phyloP scores from a whole-genome alignment of 1,140 invertebrate species.

The Ylistrum balloti region DNA sequence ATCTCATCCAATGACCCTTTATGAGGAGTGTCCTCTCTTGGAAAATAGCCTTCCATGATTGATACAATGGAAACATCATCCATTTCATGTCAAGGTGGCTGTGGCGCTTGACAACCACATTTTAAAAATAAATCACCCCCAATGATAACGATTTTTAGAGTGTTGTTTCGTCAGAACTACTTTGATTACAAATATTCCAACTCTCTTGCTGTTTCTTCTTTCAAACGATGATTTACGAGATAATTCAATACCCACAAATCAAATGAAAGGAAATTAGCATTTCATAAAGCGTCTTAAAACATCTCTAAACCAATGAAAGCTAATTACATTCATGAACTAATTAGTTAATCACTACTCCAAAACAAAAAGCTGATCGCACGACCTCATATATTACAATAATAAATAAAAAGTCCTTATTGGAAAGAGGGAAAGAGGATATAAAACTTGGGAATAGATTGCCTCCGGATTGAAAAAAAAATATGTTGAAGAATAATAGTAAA shows the following conservation, averaged over 20 bases:
- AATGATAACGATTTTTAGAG: background rate
- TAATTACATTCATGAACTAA: background rate
- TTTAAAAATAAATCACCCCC: background rate
- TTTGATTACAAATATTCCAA: too few relatives aligned
- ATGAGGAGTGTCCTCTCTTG: too few relatives aligned
- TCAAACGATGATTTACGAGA: background rate
- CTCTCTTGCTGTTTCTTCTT: background rate
- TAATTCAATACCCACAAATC: constrained; percentile 20
- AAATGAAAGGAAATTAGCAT: constrained; percentile 22
- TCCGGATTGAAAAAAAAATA: background rate
- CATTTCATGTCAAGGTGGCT: too few relatives aligned
- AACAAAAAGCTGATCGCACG: background rate
- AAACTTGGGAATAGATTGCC: background rate
- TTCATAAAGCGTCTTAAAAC: background rate
- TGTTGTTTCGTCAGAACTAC: too few relatives aligned
- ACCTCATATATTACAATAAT: background rate
- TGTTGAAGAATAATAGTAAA: background rate
- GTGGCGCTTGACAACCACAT: background rate
- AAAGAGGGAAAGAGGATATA: too few relatives aligned
- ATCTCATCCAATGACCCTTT: too few relatives aligned
- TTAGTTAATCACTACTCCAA: background rate
- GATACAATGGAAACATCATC: too few relatives aligned
- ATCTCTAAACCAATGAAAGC: constrained; percentile 26
- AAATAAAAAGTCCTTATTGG: background rate
- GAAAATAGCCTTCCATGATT: too few relatives aligned